These are phyloP conservation scores for Oscheius sp. DNA, from an alignment of 2,888 invertebrate species.

Conservation along the genomic window DNA sequence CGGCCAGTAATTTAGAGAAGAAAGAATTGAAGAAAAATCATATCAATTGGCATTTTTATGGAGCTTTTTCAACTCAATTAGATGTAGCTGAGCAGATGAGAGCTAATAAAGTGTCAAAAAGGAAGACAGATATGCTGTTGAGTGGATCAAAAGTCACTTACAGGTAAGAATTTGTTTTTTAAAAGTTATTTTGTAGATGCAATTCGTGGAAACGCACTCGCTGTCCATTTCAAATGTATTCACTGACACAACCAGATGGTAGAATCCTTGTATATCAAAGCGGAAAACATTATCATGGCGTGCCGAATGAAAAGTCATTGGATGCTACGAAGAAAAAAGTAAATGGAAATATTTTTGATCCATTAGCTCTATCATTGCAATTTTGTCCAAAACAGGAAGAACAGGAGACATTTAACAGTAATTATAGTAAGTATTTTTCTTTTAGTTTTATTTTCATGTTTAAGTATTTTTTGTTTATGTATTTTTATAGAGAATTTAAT, in stretches of 20 bases:
- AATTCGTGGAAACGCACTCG: slow-evolving; percentile 11
- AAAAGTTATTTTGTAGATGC: background rate
- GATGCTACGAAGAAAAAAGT: background rate
- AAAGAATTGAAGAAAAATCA: too few relatives aligned
- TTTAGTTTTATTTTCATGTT: background rate
- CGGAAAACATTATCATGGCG: background rate
- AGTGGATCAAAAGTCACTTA: slow-evolving; percentile 8
- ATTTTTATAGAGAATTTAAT: too few relatives aligned
- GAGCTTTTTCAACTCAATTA: background rate
- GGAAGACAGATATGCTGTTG: slow-evolving; percentile 2
- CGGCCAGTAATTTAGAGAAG: too few relatives aligned
- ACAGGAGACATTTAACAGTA: background rate
- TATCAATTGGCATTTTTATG: background rate
- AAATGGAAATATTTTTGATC: too few relatives aligned
- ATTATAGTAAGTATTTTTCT: background rate
- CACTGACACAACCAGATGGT: background rate
- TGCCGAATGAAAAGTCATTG: too few relatives aligned
- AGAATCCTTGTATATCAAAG: slow-evolving; percentile 2
- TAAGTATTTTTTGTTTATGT: background rate
- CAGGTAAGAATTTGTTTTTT: background rate
- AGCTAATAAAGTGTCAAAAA: slow-evolving; percentile 3
- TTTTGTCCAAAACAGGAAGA: too few relatives aligned
- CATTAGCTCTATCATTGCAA: too few relatives aligned
- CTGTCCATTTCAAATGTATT: slow-evolving; percentile 14
- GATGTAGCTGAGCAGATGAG: background rate